Evolutionary conservation across 2,797 vertebrate genomes (phyloP).

Genomic region (Graptemys geographica): DNA sequence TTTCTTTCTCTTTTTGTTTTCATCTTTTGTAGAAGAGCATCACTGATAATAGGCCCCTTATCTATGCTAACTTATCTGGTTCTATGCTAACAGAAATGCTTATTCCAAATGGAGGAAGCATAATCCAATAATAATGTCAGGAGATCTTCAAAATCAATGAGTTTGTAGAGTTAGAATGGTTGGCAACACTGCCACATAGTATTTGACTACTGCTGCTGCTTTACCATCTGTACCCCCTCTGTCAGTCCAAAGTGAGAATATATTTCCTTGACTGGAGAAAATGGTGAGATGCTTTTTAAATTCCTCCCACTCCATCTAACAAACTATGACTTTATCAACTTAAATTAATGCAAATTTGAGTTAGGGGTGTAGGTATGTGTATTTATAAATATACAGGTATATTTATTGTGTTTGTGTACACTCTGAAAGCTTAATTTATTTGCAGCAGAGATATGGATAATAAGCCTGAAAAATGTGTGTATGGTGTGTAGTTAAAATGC

Average conservation of each 20-base stretch:
- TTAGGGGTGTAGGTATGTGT: not conserved
- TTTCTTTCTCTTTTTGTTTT: not conserved
- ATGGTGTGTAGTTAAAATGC: not conserved
- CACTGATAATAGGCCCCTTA: not conserved
- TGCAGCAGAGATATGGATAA: not conserved
- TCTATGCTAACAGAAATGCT: not conserved
- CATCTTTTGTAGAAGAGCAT: not conserved
- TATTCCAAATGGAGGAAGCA: not conserved
- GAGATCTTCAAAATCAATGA: not conserved
- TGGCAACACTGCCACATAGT: not conserved
- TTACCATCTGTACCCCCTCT: constrained; percentile 8
- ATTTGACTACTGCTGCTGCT: not conserved
- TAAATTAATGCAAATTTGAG: not conserved
- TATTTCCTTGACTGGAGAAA: not conserved
- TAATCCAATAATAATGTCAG: not conserved
- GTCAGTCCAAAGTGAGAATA: not conserved
- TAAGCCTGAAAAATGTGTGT: accelerated
- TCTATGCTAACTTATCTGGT: not conserved
- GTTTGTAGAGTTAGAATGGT: not conserved
- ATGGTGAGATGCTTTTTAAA: not conserved
- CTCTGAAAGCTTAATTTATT: not conserved
- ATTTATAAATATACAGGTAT: not conserved
- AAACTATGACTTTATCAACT: not conserved
- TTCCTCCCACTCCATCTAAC: not conserved
- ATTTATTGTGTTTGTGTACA: not conserved